Evolutionary conservation across 2,888 invertebrate species (phyloP).

Genomic region (Tinea semifulvella): DNA sequence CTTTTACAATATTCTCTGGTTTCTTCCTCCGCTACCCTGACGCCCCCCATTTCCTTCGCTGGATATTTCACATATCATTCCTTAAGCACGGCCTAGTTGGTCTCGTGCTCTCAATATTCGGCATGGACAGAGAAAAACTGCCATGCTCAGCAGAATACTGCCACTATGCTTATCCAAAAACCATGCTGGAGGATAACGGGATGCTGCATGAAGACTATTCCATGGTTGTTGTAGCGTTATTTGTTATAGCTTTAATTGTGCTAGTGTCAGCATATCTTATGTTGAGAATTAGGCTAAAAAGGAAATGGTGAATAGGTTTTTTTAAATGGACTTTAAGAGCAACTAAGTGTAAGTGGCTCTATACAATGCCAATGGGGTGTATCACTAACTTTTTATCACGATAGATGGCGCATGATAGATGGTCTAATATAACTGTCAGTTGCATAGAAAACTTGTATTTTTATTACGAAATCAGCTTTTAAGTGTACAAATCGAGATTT

Average conservation of each 20-base stretch:
- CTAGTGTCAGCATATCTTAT: slow-evolving; percentile 73
- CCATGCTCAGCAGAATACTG: slow-evolving; percentile 81
- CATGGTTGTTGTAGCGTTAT: slow-evolving; percentile 70
- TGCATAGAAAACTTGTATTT: no score
- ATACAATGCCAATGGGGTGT: no score
- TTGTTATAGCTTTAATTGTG: slow-evolving; percentile 69
- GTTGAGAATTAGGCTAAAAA: slow-evolving; percentile 70
- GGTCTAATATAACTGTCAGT: no score
- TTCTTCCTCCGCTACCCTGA: slow-evolving; percentile 89
- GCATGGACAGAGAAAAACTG: slow-evolving; percentile 78
- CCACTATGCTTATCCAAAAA: slow-evolving; percentile 73
- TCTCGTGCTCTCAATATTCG: slow-evolving; percentile 81
- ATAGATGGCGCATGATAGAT: no score
- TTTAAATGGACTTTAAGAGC: no score
- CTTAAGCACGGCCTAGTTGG: slow-evolving; percentile 90
- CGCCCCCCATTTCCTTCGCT: slow-evolving; percentile 78
- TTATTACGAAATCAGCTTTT: no score
- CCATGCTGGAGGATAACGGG: slow-evolving; percentile 79
- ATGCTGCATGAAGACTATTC: slow-evolving; percentile 74
- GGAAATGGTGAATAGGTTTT: slow-evolving; percentile 54
- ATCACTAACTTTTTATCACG: no score
- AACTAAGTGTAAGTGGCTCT: no score
- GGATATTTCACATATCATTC: slow-evolving; percentile 90
- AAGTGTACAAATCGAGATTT: no score
- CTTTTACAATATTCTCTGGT: slow-evolving; percentile 91